phyloP scores from a whole-genome alignment of 2,888 invertebrate genomes.

The Protophormia terraenovae region DNA sequence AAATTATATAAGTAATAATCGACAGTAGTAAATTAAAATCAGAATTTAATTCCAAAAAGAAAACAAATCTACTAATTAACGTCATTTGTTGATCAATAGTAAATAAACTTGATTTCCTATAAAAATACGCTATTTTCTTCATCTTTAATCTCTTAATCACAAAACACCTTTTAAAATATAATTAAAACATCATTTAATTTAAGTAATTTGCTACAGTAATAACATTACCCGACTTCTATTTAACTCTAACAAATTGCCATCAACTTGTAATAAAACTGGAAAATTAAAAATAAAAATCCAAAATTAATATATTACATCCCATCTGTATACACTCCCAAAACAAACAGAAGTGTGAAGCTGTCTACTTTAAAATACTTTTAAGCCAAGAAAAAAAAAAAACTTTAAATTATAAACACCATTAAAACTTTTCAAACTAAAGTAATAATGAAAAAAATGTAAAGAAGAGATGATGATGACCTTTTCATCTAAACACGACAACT shows the following conservation, averaged over 20 bases:
- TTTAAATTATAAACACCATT: constrained; percentile 28
- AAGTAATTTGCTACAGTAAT: constrained; percentile 8
- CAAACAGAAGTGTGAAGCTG: constrained; percentile 65
- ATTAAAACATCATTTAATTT: constrained; percentile 50
- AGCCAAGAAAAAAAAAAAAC: neutral
- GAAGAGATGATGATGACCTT: constrained; percentile 75
- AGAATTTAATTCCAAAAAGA: no score
- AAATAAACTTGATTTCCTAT: no score
- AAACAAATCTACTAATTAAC: no score
- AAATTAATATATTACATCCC: constrained; percentile 2
- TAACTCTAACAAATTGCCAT: constrained; percentile 17
- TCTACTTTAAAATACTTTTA: constrained; percentile 40
- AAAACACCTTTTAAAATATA: constrained; percentile 1
- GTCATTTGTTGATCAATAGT: no score
- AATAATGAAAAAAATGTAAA: constrained; percentile 27
- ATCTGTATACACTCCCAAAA: constrained; percentile 32
- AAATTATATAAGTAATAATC: neutral
- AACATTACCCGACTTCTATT: neutral
- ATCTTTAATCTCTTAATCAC: neutral
- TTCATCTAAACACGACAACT: constrained; percentile 78
- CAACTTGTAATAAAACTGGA: neutral
- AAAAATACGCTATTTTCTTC: no score
- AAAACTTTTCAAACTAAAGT: constrained; percentile 13
- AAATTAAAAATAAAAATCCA: neutral
- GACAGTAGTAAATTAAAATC: no score